Conservation (phyloP, 2,797 vertebrate species). For the Ateles fusciceps region DNA sequence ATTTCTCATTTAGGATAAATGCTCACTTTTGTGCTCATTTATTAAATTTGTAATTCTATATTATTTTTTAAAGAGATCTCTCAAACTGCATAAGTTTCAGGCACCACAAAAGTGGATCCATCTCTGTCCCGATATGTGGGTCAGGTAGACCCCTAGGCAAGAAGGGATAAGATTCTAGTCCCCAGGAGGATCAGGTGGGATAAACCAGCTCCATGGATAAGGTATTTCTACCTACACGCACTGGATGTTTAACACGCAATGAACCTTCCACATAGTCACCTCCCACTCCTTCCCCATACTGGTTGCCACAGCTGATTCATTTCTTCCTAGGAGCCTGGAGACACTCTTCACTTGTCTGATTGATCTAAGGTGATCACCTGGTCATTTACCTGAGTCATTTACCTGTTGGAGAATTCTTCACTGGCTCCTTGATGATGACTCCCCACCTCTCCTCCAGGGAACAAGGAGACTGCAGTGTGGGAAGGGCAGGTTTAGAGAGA, state of each 20-base stretch:
- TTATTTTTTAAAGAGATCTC: background rate
- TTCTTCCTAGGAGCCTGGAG: background rate
- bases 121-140: background rate
- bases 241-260: fast-evolving
- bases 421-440: background rate
- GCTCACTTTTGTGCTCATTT: background rate
- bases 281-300: background rate
- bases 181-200: background rate
- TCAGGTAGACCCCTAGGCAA: background rate
- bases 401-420: background rate
- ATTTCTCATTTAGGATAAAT: background rate
- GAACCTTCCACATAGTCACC: too few species aligned
- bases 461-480: background rate
- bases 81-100: background rate
- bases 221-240: too few species aligned
- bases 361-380: background rate
- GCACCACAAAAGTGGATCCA: background rate
- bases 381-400: background rate
- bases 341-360: background rate
- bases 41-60: background rate
- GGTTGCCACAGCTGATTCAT: background rate
- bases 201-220: fast-evolving
- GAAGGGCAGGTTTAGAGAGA: background rate
- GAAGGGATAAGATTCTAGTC: too few species aligned
- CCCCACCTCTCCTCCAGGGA: background rate